phyloP scores from a whole-genome alignment of 2,888 invertebrate species.

The Erebia ligea region DNA sequence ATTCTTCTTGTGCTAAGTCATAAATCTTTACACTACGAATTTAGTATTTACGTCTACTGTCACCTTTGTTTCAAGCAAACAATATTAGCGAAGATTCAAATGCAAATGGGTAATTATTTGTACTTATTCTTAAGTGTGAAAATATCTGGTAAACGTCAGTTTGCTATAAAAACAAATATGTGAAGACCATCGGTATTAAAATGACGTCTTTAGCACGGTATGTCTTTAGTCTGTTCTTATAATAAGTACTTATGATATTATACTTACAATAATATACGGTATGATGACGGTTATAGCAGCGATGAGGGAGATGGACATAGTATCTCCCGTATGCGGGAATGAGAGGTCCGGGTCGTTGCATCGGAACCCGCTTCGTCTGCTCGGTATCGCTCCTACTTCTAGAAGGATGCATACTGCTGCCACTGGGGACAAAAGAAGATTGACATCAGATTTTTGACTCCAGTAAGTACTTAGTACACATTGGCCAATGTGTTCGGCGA shows the following conservation, averaged over 20 bases:
- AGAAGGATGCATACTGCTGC: conserved; percentile 81
- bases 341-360: conserved; percentile 89
- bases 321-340: conserved; percentile 86
- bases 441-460: neutral
- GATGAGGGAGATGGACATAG: conserved; percentile 83
- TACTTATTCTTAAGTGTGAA: conserved; percentile 17
- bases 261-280: conserved; percentile 84
- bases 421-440: conserved; percentile 78
- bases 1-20: neutral
- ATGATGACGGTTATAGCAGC: conserved; percentile 79
- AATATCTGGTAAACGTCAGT: conserved; percentile 1
- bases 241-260: conserved; percentile 36
- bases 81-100: conserved; percentile 18
- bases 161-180: neutral
- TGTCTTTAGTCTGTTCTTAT: too few relatives aligned
- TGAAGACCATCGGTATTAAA: neutral
- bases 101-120: conserved; percentile 25
- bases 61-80: conserved; percentile 26
- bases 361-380: conserved; percentile 85
- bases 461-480: neutral
- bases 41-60: conserved; percentile 6
- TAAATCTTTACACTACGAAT: neutral
- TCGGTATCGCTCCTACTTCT: conserved; percentile 86
- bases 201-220: too few relatives aligned
- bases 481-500: neutral